Evolutionary conservation across 2,113 vertebrate genomes (phyloP), one percentile per base, ranked within the genome.

Genomic region (Podarcis cretensis): DNA sequence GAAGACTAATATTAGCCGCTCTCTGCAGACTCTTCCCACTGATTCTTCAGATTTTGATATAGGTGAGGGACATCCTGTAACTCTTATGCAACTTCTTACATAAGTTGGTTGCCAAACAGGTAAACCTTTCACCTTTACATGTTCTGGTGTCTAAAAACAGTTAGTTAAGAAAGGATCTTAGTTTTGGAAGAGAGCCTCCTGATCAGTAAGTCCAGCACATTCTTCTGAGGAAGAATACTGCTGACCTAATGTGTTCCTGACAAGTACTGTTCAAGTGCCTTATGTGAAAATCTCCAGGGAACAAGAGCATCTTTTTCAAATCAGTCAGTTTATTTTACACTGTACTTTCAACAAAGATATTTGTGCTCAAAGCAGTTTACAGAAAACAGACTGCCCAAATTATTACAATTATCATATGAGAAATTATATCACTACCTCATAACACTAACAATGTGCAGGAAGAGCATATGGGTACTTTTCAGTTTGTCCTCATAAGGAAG

Each of bases 1-100:
- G 98, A 99, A 99, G 96, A 96, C 97, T 2, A 98, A 96, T 35
- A 91, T 99, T 77, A 99, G 99, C 95, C 97, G 98, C 68, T 99
- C 99, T 1, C 96, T 99, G 40, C 99, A 99, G 96, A 97, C 98
- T 48, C 97, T 99, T 71, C 98, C 99, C 90, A 98, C 98, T 0
- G 97, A 96, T 65, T 32, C 95, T 85, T 95, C 95, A 0, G 81
- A 97, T 3, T 95, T 98, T 71, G 98, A 98, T 66, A 76, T 97
- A 68, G 98, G 98, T 96, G 95, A 98, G 95, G 91, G 93, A 21
- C 21, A 40, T 5, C 1, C 27, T 21, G n/a, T n/a, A 35, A 35
- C 21, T 79, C 37, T n/a, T 8, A 9, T 10, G 0, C 35, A 66
- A 88, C 35, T 23, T 9, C 32, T 40, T 48, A 27, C 12, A n/a